These are phyloP conservation scores for Equus przewalskii DNA, from an alignment of 2,113 vertebrate species.

Conservation along the genomic window DNA sequence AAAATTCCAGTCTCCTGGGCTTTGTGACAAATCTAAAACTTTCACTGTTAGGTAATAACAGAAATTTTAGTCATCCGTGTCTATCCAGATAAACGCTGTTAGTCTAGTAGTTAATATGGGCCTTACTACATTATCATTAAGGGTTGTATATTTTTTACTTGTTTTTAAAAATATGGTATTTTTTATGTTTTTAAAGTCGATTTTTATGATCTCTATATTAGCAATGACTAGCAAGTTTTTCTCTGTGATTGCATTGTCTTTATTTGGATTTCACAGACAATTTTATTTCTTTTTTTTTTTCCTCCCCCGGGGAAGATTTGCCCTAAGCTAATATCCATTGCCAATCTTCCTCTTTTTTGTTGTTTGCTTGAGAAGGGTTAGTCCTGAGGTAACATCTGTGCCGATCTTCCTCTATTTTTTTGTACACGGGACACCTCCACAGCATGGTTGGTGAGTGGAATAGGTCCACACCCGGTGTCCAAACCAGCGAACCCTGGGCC, in stretches of 20 bases:
- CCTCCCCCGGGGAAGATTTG: too few species aligned
- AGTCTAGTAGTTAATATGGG: slow-evolving; percentile 22
- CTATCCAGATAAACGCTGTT: neutral
- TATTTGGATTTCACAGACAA: slow-evolving; percentile 30
- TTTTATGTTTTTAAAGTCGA: slow-evolving; percentile 29
- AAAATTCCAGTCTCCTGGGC: slow-evolving; percentile 45
- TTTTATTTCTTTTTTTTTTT: neutral
- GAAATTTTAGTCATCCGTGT: neutral
- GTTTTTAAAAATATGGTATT: slow-evolving; percentile 63
- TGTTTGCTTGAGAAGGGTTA: too few species aligned
- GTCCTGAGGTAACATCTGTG: too few species aligned
- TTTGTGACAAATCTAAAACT: slow-evolving; percentile 49
- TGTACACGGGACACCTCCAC: too few species aligned
- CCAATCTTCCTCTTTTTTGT: too few species aligned
- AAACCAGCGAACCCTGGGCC: too few species aligned
- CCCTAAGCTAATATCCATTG: too few species aligned
- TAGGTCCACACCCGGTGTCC: too few species aligned
- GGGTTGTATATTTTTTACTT: slow-evolving; percentile 71
- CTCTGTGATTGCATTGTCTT: slow-evolving; percentile 17
- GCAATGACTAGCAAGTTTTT: neutral
- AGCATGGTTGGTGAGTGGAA: too few species aligned
- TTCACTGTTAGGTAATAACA: slow-evolving; percentile 61
- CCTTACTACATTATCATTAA: slow-evolving; percentile 52
- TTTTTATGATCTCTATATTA: slow-evolving; percentile 8
- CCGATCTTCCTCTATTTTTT: too few species aligned